Evolutionary conservation across 2,888 invertebrate genomes (phyloP), one percentile per base, ranked within the genome.

Genomic region (Anagyrus pseudococci): DNA sequence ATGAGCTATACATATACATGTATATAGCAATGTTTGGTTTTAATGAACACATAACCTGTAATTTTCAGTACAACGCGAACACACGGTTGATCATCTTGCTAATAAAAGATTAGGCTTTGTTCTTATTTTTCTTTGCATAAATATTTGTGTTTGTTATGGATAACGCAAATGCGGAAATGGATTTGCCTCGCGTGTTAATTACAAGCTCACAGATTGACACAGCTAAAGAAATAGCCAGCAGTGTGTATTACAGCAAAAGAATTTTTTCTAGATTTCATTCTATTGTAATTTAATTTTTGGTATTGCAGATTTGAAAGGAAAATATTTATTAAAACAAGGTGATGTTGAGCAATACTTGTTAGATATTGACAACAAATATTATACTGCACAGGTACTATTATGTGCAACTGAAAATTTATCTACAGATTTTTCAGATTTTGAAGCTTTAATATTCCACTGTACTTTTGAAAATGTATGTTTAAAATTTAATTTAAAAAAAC

Each of bases 311-410:
- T 73, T 79, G 46, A 75, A 74, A 17, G 77, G 77, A 29, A 75
- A 79, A 62, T 70, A 70, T n/a, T 59, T 74, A 7, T 67, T 71
- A 15, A 67, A 75, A 19, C 70, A 76, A 55, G 74, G 76, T 17
- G 73, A 77, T 50, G 68, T 77, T 8, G 70, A 75, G 50, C 77
- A 79, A 62, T 82, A 83, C 71, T 75, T 82, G 1, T 87, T 87
- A 86, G 82, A 83, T 65, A 85, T 90, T 64, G 85, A 88, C 68
- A 90, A 88, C 41, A 91, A 91, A 77, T 91, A 91, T 80, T 91
- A 91, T 73, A 84, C 85, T 47, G 85, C 88, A 13, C 83, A 86
- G 73, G 83, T 89, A 33, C 79, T 84, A 67, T 71, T 91, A 20
- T 85, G 87, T 71, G 80, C 84, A 0, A 78, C 86, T 53, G 77